Evolutionary conservation across 2,113 vertebrate species (phyloP).

Genomic region (Ahaetulla prasina): DNA sequence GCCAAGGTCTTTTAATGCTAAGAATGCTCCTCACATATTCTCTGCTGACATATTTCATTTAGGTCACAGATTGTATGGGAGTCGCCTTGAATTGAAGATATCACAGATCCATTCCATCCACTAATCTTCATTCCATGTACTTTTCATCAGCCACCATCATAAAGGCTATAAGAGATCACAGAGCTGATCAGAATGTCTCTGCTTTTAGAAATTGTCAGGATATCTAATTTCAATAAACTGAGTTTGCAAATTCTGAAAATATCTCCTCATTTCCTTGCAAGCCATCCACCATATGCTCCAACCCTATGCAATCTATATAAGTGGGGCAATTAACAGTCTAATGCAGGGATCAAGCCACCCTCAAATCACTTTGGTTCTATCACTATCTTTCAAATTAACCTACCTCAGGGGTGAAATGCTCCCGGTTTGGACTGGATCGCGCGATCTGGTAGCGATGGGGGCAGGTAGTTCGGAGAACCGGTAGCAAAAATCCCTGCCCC

Average conservation of each 20-base stretch:
- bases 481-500: too few relatives aligned
- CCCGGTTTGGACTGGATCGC: too few relatives aligned
- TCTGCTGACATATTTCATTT: neutral
- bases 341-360: neutral
- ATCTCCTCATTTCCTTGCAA: neutral
- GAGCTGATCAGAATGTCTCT: constrained; percentile 40
- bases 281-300: constrained; percentile 7
- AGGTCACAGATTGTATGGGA: neutral
- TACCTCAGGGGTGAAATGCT: too few relatives aligned
- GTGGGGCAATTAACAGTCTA: neutral
- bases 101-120: constrained; percentile 11
- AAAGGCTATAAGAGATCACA: constrained; percentile 43
- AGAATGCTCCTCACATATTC: neutral
- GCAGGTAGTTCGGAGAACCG: too few relatives aligned
- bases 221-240: constrained; percentile 48
- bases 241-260: constrained; percentile 17
- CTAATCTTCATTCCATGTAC: constrained; percentile 23
- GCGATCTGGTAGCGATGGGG: too few relatives aligned
- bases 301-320: neutral
- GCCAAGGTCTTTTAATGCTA: neutral
- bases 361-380: neutral
- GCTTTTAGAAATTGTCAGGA: constrained; percentile 27
- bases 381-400: neutral
- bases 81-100: neutral
- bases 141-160: constrained; percentile 33